Percentiles rank a stretch among this genome's conserved stretches.
Evolutionary conservation across 1,140 invertebrate species (phyloP).

Genomic region (Trichoplusia ni): DNA sequence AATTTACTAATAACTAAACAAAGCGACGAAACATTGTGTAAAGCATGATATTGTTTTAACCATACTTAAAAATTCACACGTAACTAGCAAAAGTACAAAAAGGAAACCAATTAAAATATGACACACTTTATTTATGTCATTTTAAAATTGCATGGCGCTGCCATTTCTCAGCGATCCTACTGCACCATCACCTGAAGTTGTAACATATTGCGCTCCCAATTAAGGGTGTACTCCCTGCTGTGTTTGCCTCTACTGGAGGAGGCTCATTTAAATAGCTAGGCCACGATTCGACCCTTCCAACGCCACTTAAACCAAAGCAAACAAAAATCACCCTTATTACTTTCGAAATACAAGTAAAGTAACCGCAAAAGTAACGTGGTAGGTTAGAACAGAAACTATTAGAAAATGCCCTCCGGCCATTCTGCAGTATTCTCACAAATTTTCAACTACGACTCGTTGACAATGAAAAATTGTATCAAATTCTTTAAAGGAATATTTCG

Average conservation of each 20-base stretch:
- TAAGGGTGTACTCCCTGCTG: slow-evolving; percentile 74
- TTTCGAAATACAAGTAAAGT: neutral
- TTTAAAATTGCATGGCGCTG: slow-evolving; percentile 8
- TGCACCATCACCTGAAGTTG: slow-evolving; percentile 45
- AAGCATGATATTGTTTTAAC: too few relatives aligned
- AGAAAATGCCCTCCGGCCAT: slow-evolving; percentile 63
- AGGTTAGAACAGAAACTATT: slow-evolving; percentile 61
- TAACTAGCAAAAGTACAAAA: neutral
- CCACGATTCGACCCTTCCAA: slow-evolving; percentile 61
- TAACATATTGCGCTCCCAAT: slow-evolving; percentile 76
- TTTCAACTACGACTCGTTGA: slow-evolving; percentile 60
- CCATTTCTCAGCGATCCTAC: slow-evolving; percentile 1
- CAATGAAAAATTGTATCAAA: slow-evolving; percentile 60
- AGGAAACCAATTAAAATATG: too few relatives aligned
- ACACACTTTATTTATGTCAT: too few relatives aligned
- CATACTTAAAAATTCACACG: too few relatives aligned
- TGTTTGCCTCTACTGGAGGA: slow-evolving; percentile 57
- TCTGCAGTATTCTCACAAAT: slow-evolving; percentile 62
- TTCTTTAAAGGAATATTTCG: neutral
- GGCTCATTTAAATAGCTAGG: slow-evolving; percentile 63
- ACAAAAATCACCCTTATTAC: slow-evolving; percentile 2
- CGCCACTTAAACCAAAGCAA: neutral
- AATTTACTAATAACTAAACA: too few relatives aligned
- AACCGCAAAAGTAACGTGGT: slow-evolving; percentile 32
- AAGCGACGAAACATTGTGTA: too few relatives aligned